Conservation (phyloP, 1,140 invertebrate genomes). For the Ostrea edulis region DNA sequence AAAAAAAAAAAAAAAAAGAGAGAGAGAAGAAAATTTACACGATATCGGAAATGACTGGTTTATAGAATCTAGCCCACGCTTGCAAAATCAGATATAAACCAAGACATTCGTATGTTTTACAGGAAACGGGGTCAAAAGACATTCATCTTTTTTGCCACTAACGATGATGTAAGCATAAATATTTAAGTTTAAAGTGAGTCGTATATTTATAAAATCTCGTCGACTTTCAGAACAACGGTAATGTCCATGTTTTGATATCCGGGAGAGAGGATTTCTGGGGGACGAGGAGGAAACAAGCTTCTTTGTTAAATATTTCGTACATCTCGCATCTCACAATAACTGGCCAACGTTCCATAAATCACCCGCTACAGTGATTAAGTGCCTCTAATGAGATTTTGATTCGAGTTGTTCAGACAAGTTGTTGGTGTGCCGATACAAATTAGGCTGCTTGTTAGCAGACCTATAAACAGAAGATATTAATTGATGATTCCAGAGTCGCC, state of each 20-base stretch:
- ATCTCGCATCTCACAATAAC: slow-evolving; percentile 20
- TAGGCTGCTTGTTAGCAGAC: slow-evolving; percentile 19
- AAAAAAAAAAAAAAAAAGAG: not conserved
- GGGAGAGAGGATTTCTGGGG: not conserved
- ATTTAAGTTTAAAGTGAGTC: slow-evolving; percentile 37
- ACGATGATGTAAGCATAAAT: slow-evolving; percentile 30
- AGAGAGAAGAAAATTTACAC: too few species aligned
- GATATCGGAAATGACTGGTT: too few species aligned
- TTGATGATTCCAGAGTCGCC: slow-evolving; percentile 12
- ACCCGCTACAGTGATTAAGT: slow-evolving; percentile 18
- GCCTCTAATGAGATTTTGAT: slow-evolving; percentile 31
- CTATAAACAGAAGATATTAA: slow-evolving; percentile 10
- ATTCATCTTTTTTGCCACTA: slow-evolving; percentile 6
- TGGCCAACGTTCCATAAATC: slow-evolving; percentile 25
- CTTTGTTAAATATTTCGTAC: slow-evolving; percentile 15
- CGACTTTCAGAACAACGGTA: slow-evolving; percentile 5
- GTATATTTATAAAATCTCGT: not conserved
- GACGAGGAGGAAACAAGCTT: not conserved
- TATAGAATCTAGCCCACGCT: not conserved
- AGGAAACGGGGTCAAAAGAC: not conserved
- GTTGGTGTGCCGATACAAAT: slow-evolving; percentile 34
- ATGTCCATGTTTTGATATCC: slow-evolving; percentile 3
- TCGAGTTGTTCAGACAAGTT: slow-evolving; percentile 31
- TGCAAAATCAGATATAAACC: not conserved
- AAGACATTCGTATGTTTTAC: not conserved